Conservation (phyloP, 2,888 invertebrate species). For the Cheilosia scutellata region DNA sequence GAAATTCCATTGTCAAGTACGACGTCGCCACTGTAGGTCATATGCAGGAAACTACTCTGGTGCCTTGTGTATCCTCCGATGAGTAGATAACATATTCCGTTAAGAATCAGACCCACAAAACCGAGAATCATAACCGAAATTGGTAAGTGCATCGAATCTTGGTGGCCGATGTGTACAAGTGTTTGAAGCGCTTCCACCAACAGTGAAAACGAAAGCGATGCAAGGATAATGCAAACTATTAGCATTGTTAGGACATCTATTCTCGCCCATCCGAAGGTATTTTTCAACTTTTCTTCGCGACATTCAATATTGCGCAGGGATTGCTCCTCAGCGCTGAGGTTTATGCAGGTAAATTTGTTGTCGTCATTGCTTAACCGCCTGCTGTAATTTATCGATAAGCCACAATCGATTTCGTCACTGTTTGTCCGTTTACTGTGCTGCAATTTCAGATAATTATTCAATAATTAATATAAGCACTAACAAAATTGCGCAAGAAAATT, state of each 20-base stretch:
- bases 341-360: constrained; percentile 50
- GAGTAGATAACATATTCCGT: constrained; percentile 91
- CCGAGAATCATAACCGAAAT: constrained; percentile 90
- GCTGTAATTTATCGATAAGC: constrained; percentile 1
- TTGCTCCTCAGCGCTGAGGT: constrained; percentile 50
- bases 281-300: constrained; percentile 88
- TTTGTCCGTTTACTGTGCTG: constrained; percentile 34
- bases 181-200: constrained; percentile 93
- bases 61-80: constrained; percentile 92
- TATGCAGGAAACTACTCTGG: constrained; percentile 88
- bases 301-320: constrained; percentile 79
- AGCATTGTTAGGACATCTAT: constrained; percentile 94
- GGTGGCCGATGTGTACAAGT: constrained; percentile 89
- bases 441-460: constrained; percentile 9
- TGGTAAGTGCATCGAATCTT: constrained; percentile 90
- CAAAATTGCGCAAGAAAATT: not conserved
- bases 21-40: constrained; percentile 87
- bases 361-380: not conserved
- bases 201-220: constrained; percentile 92
- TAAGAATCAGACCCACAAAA: constrained; percentile 88
- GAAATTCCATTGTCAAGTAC: constrained; percentile 85
- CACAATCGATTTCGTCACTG: constrained; percentile 17
- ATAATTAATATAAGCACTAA: not conserved
- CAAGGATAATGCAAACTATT: constrained; percentile 92
- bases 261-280: constrained; percentile 97